Evolutionary conservation across 2,797 vertebrate genomes (phyloP), one percentile per base, ranked within the genome.

Genomic region (Pseudochaenichthys georgianus): DNA sequence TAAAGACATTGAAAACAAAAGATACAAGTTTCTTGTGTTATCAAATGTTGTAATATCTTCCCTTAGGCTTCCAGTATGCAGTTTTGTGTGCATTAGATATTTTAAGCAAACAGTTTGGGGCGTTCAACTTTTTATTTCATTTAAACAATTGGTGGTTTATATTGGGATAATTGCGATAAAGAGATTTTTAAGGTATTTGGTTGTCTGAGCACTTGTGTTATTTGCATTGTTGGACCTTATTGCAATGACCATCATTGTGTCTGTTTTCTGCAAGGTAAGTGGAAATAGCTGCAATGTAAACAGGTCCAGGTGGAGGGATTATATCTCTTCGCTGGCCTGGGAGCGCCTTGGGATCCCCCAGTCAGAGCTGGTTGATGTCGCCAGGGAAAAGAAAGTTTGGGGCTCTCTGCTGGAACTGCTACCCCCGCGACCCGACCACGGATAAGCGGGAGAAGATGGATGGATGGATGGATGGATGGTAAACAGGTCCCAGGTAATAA

Each of bases 401-500:
- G n/a, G n/a, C n/a, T n/a, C n/a, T n/a, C n/a, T n/a, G n/a, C n/a
- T n/a, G n/a, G n/a, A n/a, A n/a, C n/a, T n/a, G n/a, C n/a, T n/a
- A n/a, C n/a, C n/a, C n/a, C n/a, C n/a, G n/a, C n/a, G n/a, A n/a
- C n/a, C n/a, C n/a, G n/a, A n/a, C n/a, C n/a, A n/a, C n/a, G n/a
- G n/a, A n/a, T n/a, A n/a, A n/a, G n/a, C n/a, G n/a, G n/a, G n/a
- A n/a, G n/a, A n/a, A n/a, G n/a, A n/a, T n/a, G n/a, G n/a, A n/a
- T n/a, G n/a, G n/a, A n/a, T n/a, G n/a, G n/a, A n/a, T n/a, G n/a
- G n/a, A n/a, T n/a, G n/a, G n/a, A n/a, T n/a, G n/a, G 13, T 21
- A 51, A 75, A 57, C 55, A 73, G 23, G 52, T 21, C 23, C 34
- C 34, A 46, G 52, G 53, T 60, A 54, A 46, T 31, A 54, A 46